These are phyloP conservation scores for Hymenopus coronatus DNA, from an alignment of 2,888 invertebrate genomes.

Conservation along the genomic window DNA sequence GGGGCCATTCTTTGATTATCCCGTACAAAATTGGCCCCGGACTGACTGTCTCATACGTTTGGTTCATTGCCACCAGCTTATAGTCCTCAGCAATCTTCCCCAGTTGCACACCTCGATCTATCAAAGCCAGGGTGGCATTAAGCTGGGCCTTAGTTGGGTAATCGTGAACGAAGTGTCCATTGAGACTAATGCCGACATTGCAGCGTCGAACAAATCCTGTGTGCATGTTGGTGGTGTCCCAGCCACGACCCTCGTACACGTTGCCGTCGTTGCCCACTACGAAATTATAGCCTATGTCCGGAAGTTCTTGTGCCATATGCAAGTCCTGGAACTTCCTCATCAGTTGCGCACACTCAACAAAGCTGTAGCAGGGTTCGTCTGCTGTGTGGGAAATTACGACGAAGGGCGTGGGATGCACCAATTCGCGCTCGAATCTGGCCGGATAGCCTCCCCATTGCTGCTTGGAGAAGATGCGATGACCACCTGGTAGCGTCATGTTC, in stretches of 20 bases:
- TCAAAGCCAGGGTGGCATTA: conserved; percentile 46
- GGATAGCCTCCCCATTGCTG: neutral
- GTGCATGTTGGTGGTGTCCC: conserved; percentile 51
- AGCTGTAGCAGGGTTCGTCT: conserved; percentile 56
- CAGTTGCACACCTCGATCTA: conserved; percentile 48
- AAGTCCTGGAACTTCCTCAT: conserved; percentile 60
- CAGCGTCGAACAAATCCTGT: conserved; percentile 5
- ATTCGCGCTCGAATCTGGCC: neutral
- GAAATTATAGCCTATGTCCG: conserved; percentile 75
- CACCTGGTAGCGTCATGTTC: neutral
- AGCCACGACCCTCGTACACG: conserved; percentile 71
- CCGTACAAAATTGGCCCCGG: conserved; percentile 53
- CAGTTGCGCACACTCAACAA: conserved; percentile 44
- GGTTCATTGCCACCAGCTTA: conserved; percentile 53
- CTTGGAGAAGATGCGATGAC: neutral
- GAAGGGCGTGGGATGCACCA: conserved; percentile 13
- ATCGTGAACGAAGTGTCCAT: conserved; percentile 51
- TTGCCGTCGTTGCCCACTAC: conserved; percentile 75
- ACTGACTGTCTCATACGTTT: conserved; percentile 50
- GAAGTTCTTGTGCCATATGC: conserved; percentile 65
- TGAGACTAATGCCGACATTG: conserved; percentile 49
- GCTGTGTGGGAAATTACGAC: conserved; percentile 54
- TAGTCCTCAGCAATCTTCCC: conserved; percentile 49
- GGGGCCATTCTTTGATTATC: conserved; percentile 52
- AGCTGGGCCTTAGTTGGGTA: conserved; percentile 48